Conservation (phyloP, 1,140 invertebrate genomes). For the Trissolcus basalis region DNA sequence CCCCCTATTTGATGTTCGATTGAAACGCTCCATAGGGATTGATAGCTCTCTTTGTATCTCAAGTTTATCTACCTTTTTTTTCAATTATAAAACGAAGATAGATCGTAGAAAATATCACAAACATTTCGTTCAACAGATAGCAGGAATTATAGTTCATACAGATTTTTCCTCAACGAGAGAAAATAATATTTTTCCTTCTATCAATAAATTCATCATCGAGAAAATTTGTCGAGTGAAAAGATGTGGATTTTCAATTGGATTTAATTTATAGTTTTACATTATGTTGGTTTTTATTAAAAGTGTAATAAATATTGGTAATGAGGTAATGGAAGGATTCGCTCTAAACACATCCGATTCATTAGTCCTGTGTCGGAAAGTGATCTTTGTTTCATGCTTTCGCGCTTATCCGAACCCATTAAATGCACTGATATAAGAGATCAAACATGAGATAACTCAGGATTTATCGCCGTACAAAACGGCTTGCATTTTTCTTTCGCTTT, state of each 20-base stretch:
- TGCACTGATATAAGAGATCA: background rate
- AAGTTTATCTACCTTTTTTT: background rate
- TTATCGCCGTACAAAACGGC: background rate
- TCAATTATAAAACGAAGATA: background rate
- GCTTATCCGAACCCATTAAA: too few species aligned
- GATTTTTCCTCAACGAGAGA: constrained; percentile 7
- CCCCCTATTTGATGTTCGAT: background rate
- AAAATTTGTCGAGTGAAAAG: too few species aligned
- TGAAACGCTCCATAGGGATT: background rate
- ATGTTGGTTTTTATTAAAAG: constrained; percentile 55
- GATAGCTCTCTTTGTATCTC: background rate
- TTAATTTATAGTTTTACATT: constrained; percentile 11
- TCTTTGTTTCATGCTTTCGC: constrained; percentile 7
- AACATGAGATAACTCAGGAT: background rate
- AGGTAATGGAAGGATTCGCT: constrained; percentile 73
- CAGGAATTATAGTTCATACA: too few species aligned
- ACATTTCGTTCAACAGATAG: too few species aligned
- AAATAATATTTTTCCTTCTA: too few species aligned
- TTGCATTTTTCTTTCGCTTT: background rate
- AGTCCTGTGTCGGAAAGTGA: constrained; percentile 67
- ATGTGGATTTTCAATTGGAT: too few species aligned
- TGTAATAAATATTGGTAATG: constrained; percentile 72
- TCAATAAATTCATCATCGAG: too few species aligned
- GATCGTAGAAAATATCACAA: too few species aligned
- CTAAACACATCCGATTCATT: constrained; percentile 71